These are phyloP conservation scores for Andrena marginata DNA, from an alignment of 2,888 invertebrate genomes.

Conservation along the genomic window DNA sequence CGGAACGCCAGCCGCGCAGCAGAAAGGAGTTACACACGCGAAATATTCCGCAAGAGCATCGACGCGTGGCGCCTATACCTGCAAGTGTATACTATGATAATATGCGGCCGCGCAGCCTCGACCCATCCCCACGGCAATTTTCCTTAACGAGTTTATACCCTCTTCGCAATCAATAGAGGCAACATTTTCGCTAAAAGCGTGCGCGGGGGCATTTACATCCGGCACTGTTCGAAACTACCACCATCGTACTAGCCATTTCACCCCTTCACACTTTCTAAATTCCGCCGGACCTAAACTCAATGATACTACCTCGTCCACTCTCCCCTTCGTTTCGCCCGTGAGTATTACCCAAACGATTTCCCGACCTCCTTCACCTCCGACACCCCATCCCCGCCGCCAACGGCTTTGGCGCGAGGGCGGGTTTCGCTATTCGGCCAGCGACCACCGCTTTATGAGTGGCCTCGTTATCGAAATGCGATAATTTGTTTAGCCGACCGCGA, in stretches of 20 bases:
- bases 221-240: conserved; percentile 12
- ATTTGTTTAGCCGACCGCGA: conserved; percentile 75
- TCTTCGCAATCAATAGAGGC: conserved; percentile 50
- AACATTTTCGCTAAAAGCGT: conserved; percentile 35
- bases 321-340: background rate
- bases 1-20: conserved; percentile 10
- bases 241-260: background rate
- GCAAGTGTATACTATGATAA: conserved; percentile 13
- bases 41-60: conserved; percentile 35
- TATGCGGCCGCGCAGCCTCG: conserved; percentile 4
- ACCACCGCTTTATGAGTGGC: conserved; percentile 67
- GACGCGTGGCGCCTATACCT: background rate
- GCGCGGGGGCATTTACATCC: conserved; percentile 39
- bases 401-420: background rate
- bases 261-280: background rate
- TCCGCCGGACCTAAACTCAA: background rate
- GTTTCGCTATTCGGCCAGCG: background rate
- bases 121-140: conserved; percentile 32
- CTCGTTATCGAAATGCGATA: conserved; percentile 79
- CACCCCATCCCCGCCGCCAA: background rate
- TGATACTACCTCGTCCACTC: background rate
- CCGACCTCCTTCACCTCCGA: background rate
- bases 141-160: conserved; percentile 58
- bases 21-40: conserved; percentile 1
- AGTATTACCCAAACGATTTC: background rate